Evolutionary conservation across 2,888 invertebrate species (phyloP).

Genomic region (Drosophila mayaguana): DNA sequence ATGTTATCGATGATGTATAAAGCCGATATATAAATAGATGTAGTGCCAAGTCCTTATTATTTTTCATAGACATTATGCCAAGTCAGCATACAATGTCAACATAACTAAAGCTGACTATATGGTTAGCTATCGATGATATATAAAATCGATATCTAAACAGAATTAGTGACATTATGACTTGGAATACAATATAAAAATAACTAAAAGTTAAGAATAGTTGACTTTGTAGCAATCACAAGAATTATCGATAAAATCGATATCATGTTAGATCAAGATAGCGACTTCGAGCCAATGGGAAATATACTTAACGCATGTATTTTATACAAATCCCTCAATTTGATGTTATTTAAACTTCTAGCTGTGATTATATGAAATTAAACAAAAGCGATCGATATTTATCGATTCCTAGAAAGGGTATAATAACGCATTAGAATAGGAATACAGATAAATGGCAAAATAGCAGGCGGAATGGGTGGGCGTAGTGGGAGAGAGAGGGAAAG

Average conservation of each 20-base stretch:
- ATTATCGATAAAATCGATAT: not conserved
- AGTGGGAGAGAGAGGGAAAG: not conserved
- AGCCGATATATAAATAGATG: too few relatives aligned
- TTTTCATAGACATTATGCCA: too few relatives aligned
- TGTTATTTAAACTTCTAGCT: not conserved
- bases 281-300: not conserved
- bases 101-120: too few relatives aligned
- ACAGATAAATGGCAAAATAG: slow-evolving; percentile 1
- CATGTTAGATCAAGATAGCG: not conserved
- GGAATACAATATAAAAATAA: not conserved
- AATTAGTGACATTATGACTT: too few relatives aligned
- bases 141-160: too few relatives aligned
- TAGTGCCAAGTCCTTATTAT: too few relatives aligned
- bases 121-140: too few relatives aligned
- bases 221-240: not conserved
- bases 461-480: slow-evolving; percentile 1
- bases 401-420: not conserved
- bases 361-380: not conserved
- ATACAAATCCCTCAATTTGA: not conserved
- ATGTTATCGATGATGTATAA: not conserved
- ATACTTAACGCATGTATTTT: not conserved
- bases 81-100: not conserved
- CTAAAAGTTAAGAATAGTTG: not conserved
- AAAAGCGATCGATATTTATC: not conserved
- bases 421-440: not conserved